phyloP scores from a whole-genome alignment of 1,140 invertebrate species.

The Ips nitidus region DNA sequence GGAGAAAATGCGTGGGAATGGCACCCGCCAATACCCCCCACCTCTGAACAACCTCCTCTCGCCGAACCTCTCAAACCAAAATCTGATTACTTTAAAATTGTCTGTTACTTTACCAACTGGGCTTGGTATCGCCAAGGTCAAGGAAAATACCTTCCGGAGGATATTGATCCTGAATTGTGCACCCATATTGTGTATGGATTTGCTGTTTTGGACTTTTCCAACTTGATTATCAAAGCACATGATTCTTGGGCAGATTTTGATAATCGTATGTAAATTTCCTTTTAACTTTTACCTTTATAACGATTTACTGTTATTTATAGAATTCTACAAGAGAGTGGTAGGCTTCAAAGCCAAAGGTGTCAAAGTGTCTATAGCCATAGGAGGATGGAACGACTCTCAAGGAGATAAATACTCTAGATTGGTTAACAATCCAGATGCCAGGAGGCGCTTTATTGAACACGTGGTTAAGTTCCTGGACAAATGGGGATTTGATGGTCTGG shows the following conservation, averaged over 20 bases:
- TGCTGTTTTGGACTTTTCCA: conserved; percentile 78
- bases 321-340: conserved; percentile 81
- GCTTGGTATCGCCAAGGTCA: conserved; percentile 84
- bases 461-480: conserved; percentile 76
- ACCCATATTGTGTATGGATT: conserved; percentile 93
- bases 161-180: conserved; percentile 83
- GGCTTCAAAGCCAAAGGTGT: conserved; percentile 76
- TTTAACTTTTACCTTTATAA: neutral
- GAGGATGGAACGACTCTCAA: conserved; percentile 88
- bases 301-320: conserved; percentile 50
- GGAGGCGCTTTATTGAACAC: conserved; percentile 72
- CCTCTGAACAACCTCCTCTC: conserved; percentile 42
- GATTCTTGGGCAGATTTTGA: conserved; percentile 89
- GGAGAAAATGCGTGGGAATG: conserved; percentile 41
- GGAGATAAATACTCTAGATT: conserved; percentile 83
- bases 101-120: conserved; percentile 95
- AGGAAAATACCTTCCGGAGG: conserved; percentile 80
- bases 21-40: conserved; percentile 44
- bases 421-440: conserved; percentile 72
- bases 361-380: conserved; percentile 80
- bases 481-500: conserved; percentile 83
- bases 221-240: conserved; percentile 76
- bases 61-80: conserved; percentile 45
- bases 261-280: conserved; percentile 63
- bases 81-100: conserved; percentile 65